Conservation (phyloP, 2,113 vertebrate genomes). For the Spizaetus ornatus region DNA sequence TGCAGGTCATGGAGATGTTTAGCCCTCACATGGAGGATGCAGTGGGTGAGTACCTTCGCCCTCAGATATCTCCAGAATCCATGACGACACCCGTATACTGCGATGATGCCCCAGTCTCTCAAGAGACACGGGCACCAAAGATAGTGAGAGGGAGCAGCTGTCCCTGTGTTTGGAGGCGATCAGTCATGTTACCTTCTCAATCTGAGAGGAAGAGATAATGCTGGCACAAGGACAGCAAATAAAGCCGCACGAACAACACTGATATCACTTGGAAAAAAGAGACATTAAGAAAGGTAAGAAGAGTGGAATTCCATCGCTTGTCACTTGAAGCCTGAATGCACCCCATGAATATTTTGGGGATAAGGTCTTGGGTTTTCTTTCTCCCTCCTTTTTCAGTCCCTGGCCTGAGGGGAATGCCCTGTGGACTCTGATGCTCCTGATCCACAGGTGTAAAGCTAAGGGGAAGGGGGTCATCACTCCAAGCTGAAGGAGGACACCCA, state of each 20-base stretch:
- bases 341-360: not conserved
- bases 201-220: slow-evolving; percentile 60
- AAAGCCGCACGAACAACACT: not conserved
- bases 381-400: not conserved
- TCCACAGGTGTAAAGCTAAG: not conserved
- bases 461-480: not conserved
- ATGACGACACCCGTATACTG: slow-evolving; percentile 52
- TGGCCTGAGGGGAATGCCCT: not conserved
- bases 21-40: slow-evolving; percentile 49
- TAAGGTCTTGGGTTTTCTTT: not conserved
- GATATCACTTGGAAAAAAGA: not conserved
- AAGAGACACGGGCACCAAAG: slow-evolving; percentile 21
- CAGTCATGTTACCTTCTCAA: slow-evolving; percentile 52
- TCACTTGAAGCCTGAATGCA: not conserved
- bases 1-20: slow-evolving; percentile 48
- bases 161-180: slow-evolving; percentile 37
- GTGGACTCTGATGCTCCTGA: not conserved
- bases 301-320: slow-evolving; percentile 4
- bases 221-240: slow-evolving; percentile 54
- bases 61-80: slow-evolving; percentile 51
- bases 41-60: slow-evolving; percentile 62
- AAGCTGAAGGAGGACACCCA: not conserved
- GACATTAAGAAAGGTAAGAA: not conserved
- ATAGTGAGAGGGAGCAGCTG: not conserved
- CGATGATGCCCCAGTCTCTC: slow-evolving; percentile 28